Conservation (phyloP, 1,140 invertebrate genomes). For the Proctacanthus coquilletti region DNA sequence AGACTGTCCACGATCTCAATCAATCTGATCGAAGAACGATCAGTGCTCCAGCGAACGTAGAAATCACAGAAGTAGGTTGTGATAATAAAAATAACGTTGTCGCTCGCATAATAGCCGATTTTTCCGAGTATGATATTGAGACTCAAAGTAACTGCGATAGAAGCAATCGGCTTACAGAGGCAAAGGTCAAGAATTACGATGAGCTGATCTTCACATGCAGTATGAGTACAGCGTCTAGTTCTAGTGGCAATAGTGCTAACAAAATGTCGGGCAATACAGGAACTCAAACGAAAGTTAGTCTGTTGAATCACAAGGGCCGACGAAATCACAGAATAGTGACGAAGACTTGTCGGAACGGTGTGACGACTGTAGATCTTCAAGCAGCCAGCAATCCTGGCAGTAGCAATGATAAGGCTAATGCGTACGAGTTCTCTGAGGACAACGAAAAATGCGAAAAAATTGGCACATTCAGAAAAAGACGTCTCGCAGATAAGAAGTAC, state of each 20-base stretch:
- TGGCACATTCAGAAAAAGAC: constrained; percentile 60
- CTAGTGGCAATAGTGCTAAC: background rate
- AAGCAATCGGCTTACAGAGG: background rate
- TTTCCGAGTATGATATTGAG: constrained; percentile 26
- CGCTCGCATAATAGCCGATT: constrained; percentile 26
- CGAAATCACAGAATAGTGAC: constrained; percentile 24
- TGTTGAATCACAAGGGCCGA: constrained; percentile 14
- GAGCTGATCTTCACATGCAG: constrained; percentile 12
- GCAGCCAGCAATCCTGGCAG: constrained; percentile 7
- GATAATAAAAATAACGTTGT: constrained; percentile 23
- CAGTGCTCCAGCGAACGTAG: constrained; percentile 8
- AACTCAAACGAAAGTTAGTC: constrained; percentile 4
- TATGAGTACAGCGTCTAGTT: constrained; percentile 2
- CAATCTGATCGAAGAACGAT: no score
- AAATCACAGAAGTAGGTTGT: constrained; percentile 10
- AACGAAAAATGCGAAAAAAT: constrained; percentile 68
- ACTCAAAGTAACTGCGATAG: constrained; percentile 8
- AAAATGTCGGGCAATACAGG: background rate
- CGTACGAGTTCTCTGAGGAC: constrained; percentile 73
- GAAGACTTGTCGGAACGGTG: constrained; percentile 24
- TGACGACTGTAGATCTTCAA: constrained; percentile 23
- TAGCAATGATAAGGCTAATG: constrained; percentile 36
- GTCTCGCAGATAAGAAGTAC: constrained; percentile 80
- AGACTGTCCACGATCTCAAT: background rate
- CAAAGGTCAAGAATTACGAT: constrained; percentile 8